Conservation (phyloP, 37 sponge, comb jelly and placozoan species). For the Hormiphora californensis region DNA sequence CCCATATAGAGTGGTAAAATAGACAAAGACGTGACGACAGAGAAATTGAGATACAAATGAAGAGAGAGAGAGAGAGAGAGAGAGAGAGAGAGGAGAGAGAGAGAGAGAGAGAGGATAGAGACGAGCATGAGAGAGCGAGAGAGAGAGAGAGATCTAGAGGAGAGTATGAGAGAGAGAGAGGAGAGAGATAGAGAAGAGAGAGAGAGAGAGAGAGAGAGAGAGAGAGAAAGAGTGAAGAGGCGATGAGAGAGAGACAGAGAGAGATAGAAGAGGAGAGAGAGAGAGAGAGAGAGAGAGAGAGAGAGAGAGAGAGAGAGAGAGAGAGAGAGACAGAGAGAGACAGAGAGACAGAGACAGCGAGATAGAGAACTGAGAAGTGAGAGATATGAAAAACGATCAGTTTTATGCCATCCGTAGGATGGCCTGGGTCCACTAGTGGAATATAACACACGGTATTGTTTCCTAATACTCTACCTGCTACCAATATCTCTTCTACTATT, state of each 20-base stretch:
- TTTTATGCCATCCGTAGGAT: no score
- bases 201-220: neutral
- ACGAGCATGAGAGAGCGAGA: neutral
- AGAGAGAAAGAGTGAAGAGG: neutral
- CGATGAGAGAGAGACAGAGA: neutral
- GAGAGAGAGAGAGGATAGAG: neutral
- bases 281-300: neutral
- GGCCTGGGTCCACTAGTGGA: no score
- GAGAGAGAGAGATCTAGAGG: neutral
- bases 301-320: neutral
- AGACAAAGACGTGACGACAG: no score
- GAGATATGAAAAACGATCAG: neutral
- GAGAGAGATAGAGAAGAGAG: neutral
- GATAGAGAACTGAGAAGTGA: neutral
- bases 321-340: neutral
- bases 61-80: neutral
- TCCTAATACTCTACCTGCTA: no score
- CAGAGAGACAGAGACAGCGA: neutral
- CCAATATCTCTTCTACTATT: no score
- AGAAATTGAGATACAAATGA: neutral
- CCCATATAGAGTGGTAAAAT: no score
- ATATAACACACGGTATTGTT: no score
- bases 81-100: neutral
- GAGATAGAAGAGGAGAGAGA: neutral
- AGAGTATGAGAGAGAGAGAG: neutral